Evolutionary conservation across 1,140 invertebrate species (phyloP).

Genomic region (Neuroterus valhalla): DNA sequence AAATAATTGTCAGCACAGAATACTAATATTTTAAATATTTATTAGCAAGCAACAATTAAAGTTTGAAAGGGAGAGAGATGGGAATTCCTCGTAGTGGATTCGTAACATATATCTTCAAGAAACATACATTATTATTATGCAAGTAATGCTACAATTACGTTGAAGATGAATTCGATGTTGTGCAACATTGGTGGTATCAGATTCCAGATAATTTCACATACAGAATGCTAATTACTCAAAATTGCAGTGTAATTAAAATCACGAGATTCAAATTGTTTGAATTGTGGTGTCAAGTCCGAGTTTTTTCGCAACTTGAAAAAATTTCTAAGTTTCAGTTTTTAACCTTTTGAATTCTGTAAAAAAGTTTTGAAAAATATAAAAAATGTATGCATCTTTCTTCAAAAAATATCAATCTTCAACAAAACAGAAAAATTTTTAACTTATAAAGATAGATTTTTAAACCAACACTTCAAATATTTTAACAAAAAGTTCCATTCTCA

Average conservation of each 20-base stretch:
- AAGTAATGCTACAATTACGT: constrained; percentile 8
- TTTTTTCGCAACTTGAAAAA: background rate
- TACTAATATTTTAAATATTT: background rate
- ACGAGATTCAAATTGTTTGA: background rate
- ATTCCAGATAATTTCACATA: constrained; percentile 3
- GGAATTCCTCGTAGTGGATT: constrained; percentile 4
- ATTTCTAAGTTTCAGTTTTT: too few species aligned
- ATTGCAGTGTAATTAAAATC: constrained; percentile 26
- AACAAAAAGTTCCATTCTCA: too few species aligned
- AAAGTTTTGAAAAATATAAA: too few species aligned
- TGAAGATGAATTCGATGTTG: constrained; percentile 23
- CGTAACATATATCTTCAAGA: constrained; percentile 16
- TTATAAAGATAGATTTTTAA: too few species aligned
- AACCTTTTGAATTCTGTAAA: background rate
- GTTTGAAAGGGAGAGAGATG: background rate
- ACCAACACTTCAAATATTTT: too few species aligned
- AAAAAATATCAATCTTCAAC: too few species aligned
- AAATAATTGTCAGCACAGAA: background rate
- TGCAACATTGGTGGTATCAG: constrained; percentile 20
- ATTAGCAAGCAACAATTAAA: background rate
- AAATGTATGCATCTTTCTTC: too few species aligned
- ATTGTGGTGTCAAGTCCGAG: background rate
- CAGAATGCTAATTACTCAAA: constrained; percentile 18
- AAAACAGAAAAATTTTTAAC: too few species aligned
- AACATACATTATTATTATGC: constrained; percentile 18